Conservation (phyloP, 2,797 vertebrate genomes). For the Forpus xanthops region DNA sequence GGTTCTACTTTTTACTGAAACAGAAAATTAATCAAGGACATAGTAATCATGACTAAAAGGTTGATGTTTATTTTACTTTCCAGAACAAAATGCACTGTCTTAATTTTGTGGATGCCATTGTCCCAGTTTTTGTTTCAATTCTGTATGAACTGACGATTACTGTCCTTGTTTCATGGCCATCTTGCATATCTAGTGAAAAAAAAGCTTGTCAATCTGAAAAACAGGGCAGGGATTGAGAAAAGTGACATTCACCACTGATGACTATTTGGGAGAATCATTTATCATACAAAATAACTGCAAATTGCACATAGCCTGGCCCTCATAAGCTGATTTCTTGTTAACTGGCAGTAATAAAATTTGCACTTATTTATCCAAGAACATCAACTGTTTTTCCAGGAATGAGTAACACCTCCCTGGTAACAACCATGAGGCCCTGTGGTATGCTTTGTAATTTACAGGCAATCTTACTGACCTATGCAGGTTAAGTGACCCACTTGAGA, state of each 20-base stretch:
- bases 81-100: neutral
- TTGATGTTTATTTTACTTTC: neutral
- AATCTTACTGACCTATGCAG: neutral
- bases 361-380: neutral
- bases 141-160: neutral
- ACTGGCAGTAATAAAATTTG: neutral
- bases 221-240: neutral
- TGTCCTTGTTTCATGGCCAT: neutral
- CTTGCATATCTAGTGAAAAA: neutral
- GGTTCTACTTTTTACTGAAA: neutral
- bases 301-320: neutral
- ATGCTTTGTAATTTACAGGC: neutral
- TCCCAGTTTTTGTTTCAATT: neutral
- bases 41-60: neutral
- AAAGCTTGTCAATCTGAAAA: neutral
- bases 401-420: neutral
- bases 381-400: neutral
- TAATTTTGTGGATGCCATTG: neutral
- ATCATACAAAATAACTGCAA: neutral
- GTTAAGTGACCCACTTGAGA: slow-evolving; percentile 20
- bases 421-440: neutral
- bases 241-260: neutral
- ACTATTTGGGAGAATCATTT: neutral
- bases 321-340: neutral
- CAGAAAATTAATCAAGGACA: neutral